Percentiles rank a stretch among this genome's conserved stretches.
These are phyloP conservation scores for Sphenopsis melanotis DNA, from an alignment of 2,797 vertebrate species.

Conservation along the genomic window DNA sequence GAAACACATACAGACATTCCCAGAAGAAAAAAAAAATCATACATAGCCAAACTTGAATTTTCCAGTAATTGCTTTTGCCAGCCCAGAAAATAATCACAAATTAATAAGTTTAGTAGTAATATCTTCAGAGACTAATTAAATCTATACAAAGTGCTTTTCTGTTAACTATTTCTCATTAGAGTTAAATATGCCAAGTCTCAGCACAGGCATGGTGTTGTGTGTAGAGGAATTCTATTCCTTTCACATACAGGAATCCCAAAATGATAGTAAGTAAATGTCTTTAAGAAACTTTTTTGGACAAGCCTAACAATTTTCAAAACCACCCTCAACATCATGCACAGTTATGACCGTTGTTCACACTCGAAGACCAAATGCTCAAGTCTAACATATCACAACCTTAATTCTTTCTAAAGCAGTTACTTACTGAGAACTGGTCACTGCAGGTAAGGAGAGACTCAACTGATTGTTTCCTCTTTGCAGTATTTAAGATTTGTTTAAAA, in stretches of 20 bases:
- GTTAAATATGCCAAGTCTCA: not conserved
- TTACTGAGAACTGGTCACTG: not conserved
- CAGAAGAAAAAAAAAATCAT: constrained; percentile 21
- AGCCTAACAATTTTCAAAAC: not conserved
- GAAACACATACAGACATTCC: not conserved
- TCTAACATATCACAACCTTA: not conserved
- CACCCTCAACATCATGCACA: rapidly evolving
- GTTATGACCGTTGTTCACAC: not conserved
- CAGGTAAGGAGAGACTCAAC: not conserved
- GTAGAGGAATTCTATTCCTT: not conserved
- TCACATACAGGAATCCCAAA: not conserved
- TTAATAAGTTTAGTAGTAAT: not conserved
- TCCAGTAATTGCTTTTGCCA: not conserved
- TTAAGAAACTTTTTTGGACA: not conserved
- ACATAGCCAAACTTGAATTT: not conserved
- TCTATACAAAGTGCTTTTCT: not conserved
- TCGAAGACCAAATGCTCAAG: not conserved
- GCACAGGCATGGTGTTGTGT: not conserved
- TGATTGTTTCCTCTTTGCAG: not conserved
- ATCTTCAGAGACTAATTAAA: not conserved
- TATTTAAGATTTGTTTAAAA: not conserved
- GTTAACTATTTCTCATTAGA: not conserved
- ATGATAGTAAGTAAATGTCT: not conserved
- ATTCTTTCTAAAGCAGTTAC: not conserved
- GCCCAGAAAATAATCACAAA: not conserved